Evolutionary conservation across 2,888 invertebrate species (phyloP), one percentile per base, ranked within the genome.

Genomic region (Athripsodes cinereus): DNA sequence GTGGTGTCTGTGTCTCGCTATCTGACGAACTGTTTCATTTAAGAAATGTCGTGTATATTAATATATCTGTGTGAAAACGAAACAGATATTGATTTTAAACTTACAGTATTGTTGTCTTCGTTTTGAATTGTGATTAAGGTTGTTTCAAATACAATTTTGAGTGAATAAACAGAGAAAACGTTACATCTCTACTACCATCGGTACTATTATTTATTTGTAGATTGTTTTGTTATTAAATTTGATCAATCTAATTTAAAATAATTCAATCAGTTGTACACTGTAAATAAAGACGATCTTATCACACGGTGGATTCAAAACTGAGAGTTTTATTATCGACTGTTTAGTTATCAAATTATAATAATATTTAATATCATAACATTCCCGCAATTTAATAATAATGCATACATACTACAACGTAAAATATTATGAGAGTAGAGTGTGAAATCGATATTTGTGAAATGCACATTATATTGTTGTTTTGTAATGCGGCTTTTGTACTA

Each of bases 381-480:
- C 13, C n/a, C 13, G 13, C 13, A 40, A 16, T 40, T 40, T 40
- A 8, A 40, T 26, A n/a, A n/a, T n/a, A n/a, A n/a, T n/a, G n/a
- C n/a, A n/a, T n/a, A n/a, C n/a, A n/a, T n/a, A n/a, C n/a, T n/a
- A n/a, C n/a, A n/a, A n/a, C n/a, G n/a, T n/a, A n/a, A n/a, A n/a
- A n/a, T n/a, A n/a, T 26, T 26, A 26, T 10, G 10, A 26, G 26
- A 6, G 3, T 10, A 26, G 3, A 26, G 3, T 26, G 44, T 44
- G 57, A 57, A 57, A 57, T 57, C 57, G 53, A 57, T 57, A 57
- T 49, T 44, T 44, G 31, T 57, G 53, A 53, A 57, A 57, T 57
- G 57, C 57, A 57, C 53, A 57, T 52, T 57, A 53, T 40, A 47
- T 34, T 22, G 22, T 26, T 26, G 49, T 26, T 20, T 21, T 22